phyloP scores from a whole-genome alignment of 2,797 vertebrate species.

The Lateolabrax maculatus region DNA sequence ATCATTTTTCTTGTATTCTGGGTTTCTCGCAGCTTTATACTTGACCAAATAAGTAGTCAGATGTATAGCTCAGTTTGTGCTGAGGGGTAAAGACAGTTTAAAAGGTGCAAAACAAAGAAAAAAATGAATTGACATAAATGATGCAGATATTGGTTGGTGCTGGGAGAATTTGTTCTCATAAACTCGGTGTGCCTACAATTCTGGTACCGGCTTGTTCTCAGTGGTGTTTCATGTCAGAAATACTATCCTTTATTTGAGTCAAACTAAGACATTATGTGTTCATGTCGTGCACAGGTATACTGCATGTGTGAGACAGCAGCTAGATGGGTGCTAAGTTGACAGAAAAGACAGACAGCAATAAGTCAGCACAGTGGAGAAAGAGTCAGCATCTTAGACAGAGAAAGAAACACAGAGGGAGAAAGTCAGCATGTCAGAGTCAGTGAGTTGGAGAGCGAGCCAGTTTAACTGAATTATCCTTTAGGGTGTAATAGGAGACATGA shows the following conservation, averaged over 20 bases:
- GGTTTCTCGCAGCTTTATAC: background rate
- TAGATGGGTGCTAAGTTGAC: background rate
- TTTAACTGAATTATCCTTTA: conserved; percentile 70
- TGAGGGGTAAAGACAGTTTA: background rate
- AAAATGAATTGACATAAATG: background rate
- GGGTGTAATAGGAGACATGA: conserved; percentile 76
- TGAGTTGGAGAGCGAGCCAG: conserved; percentile 33
- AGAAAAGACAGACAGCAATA: conserved; percentile 18
- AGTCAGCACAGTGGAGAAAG: conserved; percentile 27
- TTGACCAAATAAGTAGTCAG: background rate
- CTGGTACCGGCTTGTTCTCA: background rate
- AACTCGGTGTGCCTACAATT: background rate
- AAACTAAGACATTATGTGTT: background rate
- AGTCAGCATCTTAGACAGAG: conserved; percentile 39
- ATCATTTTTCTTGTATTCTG: background rate
- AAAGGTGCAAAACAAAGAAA: background rate
- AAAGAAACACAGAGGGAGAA: conserved; percentile 7
- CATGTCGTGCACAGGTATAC: background rate
- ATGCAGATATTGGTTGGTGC: background rate
- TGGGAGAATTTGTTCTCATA: background rate
- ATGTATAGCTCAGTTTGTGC: background rate
- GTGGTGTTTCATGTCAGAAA: background rate
- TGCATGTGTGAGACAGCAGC: conserved; percentile 11
- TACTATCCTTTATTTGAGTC: background rate
- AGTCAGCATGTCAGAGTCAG: conserved; percentile 50